phyloP scores from a whole-genome alignment of 2,113 vertebrate genomes.

The Xyliphius kryptos region DNA sequence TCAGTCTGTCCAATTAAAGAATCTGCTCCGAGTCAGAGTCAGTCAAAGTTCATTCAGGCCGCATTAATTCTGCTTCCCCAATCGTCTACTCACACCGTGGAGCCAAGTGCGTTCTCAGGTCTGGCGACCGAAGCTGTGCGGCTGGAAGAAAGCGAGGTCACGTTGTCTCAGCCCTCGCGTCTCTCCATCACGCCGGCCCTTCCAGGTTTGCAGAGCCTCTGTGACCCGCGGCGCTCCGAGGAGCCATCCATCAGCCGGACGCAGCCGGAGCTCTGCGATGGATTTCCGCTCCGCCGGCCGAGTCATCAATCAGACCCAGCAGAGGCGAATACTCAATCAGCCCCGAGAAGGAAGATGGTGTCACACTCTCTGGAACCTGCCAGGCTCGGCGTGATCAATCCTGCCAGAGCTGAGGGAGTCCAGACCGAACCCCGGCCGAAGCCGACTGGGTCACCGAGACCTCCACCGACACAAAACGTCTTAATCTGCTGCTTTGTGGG shows the following conservation, averaged over 20 bases:
- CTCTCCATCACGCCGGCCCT: constrained; percentile 41
- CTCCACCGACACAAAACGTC: no score
- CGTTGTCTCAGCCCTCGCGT: constrained; percentile 7
- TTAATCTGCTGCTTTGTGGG: no score
- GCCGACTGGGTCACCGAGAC: no score
- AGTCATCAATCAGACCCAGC: constrained; percentile 65
- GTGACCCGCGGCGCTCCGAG: constrained; percentile 58
- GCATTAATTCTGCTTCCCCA: constrained; percentile 14
- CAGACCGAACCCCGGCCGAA: neutral
- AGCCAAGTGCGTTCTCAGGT: neutral
- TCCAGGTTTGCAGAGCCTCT: constrained; percentile 30
- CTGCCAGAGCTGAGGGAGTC: neutral
- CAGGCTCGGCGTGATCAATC: constrained; percentile 21
- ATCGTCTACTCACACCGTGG: neutral
- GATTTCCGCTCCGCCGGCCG: constrained; percentile 59
- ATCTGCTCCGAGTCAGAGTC: neutral
- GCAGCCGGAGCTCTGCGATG: constrained; percentile 57
- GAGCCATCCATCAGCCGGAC: constrained; percentile 63
- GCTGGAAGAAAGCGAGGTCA: neutral
- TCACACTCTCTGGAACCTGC: constrained; percentile 43
- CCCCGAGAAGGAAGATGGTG: constrained; percentile 51
- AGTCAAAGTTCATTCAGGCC: neutral
- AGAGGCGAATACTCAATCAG: constrained; percentile 64
- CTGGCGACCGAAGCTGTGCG: neutral
- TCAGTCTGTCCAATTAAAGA: constrained; percentile 17